phyloP scores from a whole-genome alignment of 2,797 vertebrate genomes.

The Coregonus sp. region DNA sequence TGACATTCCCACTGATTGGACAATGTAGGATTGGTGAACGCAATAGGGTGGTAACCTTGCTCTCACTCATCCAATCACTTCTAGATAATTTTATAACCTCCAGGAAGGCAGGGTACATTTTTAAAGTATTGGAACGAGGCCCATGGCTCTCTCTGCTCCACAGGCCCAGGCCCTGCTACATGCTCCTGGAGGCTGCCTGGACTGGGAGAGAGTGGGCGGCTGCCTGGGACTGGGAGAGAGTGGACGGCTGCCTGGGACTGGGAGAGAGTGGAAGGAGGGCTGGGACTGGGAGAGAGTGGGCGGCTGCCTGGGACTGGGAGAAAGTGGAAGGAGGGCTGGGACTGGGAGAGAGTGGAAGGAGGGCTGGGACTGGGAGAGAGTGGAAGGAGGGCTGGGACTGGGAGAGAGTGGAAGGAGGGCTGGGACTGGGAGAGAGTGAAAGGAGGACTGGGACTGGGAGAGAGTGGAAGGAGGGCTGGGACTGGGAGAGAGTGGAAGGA shows the following conservation, averaged over 20 bases:
- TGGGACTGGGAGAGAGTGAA: slow-evolving; percentile 46
- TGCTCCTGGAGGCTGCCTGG: slow-evolving; percentile 30
- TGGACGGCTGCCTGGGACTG: neutral
- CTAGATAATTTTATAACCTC: neutral
- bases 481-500: slow-evolving; percentile 50
- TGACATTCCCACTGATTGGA: neutral
- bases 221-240: slow-evolving; percentile 36
- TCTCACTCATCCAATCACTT: neutral
- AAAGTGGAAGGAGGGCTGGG: neutral
- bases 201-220: slow-evolving; percentile 6
- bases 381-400: neutral
- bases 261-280: slow-evolving; percentile 15
- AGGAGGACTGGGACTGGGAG: neutral
- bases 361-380: slow-evolving; percentile 38
- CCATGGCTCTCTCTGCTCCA: neutral
- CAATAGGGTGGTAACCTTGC: neutral
- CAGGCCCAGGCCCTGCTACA: slow-evolving; percentile 5
- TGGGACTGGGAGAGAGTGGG: slow-evolving; percentile 47
- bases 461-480: neutral
- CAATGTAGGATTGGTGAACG: neutral
- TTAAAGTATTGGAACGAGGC: neutral
- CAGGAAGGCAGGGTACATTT: neutral
- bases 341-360: slow-evolving; percentile 10
- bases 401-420: slow-evolving; percentile 18
- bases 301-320: neutral